Conservation (phyloP, 2,113 vertebrate genomes). For the Cryptomyrus ogoouensis region DNA sequence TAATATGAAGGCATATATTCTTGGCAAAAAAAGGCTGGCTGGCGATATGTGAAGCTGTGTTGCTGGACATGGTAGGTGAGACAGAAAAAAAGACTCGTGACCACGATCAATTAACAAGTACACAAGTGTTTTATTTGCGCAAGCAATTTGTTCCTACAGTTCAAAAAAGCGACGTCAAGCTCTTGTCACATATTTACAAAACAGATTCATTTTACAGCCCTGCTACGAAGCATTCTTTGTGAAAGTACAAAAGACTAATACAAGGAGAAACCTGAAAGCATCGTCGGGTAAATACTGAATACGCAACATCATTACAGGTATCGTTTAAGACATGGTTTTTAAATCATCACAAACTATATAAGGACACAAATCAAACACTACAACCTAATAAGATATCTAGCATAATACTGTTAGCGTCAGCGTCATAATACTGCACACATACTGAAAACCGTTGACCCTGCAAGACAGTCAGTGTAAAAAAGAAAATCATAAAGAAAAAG, state of each 20-base stretch:
- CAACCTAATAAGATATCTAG: constrained; percentile 76
- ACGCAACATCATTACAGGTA: constrained; percentile 69
- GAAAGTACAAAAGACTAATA: constrained; percentile 84
- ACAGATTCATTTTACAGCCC: constrained; percentile 83
- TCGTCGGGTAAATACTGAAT: constrained; percentile 50
- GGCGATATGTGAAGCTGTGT: not conserved
- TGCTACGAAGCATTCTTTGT: constrained; percentile 93
- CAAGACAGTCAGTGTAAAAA: constrained; percentile 71
- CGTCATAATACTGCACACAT: constrained; percentile 82
- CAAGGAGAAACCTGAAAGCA: constrained; percentile 73
- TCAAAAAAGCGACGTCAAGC: constrained; percentile 91
- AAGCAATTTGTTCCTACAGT: constrained; percentile 98
- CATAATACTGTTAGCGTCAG: constrained; percentile 73
- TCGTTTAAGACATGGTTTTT: constrained; percentile 75
- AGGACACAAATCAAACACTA: constrained; percentile 85
- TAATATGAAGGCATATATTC: not conserved
- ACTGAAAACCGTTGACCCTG: constrained; percentile 67
- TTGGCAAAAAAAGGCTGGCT: not conserved
- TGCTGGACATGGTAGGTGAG: not conserved
- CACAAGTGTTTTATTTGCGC: constrained; percentile 93
- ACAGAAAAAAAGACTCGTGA: constrained; percentile 4
- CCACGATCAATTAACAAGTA: constrained; percentile 68
- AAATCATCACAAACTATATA: constrained; percentile 77
- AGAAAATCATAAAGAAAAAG: constrained; percentile 25
- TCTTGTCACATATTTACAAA: constrained; percentile 96